Percentiles rank a stretch among this genome's conserved stretches.
Conservation (phyloP, 2,888 invertebrate genomes). For the Therioaphis trifolii region DNA sequence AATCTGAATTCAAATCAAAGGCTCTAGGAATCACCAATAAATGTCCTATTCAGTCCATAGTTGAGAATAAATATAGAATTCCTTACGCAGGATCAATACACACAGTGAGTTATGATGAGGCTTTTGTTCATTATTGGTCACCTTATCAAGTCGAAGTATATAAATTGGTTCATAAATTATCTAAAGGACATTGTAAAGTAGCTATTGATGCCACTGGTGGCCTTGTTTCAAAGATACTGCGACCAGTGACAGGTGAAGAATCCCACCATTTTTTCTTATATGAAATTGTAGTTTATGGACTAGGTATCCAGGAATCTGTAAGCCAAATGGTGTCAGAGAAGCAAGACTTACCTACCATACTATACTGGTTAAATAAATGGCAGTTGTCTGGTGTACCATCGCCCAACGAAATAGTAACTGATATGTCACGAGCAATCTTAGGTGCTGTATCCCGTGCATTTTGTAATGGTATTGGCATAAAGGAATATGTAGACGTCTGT, state of each 20-base stretch:
- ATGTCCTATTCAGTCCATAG: conserved; percentile 18
- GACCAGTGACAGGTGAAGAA: not conserved
- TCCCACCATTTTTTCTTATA: conserved; percentile 13
- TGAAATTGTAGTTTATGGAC: conserved; percentile 2
- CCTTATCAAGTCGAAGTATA: conserved; percentile 1
- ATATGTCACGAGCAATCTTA: not conserved
- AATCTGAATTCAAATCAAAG: not conserved
- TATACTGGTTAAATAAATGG: conserved; percentile 14
- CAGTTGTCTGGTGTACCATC: conserved; percentile 2
- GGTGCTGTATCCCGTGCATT: conserved; percentile 3
- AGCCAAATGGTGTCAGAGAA: conserved; percentile 11
- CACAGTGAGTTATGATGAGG: conserved; percentile 3
- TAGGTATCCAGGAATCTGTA: conserved; percentile 1
- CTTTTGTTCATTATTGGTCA: conserved; percentile 24
- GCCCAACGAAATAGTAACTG: conserved; percentile 2
- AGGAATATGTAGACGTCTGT: not conserved
- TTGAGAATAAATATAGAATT: not conserved
- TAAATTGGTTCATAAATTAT: not conserved
- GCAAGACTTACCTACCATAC: not conserved
- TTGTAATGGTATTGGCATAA: not conserved
- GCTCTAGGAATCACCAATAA: not conserved
- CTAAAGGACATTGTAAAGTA: conserved; percentile 19
- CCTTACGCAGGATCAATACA: conserved; percentile 8
- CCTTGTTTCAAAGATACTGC: conserved; percentile 1
- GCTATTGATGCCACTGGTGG: not conserved